Evolutionary conservation across 2,888 invertebrate species (phyloP), one percentile per base, ranked within the genome.

Genomic region (Polyommatus icarus): DNA sequence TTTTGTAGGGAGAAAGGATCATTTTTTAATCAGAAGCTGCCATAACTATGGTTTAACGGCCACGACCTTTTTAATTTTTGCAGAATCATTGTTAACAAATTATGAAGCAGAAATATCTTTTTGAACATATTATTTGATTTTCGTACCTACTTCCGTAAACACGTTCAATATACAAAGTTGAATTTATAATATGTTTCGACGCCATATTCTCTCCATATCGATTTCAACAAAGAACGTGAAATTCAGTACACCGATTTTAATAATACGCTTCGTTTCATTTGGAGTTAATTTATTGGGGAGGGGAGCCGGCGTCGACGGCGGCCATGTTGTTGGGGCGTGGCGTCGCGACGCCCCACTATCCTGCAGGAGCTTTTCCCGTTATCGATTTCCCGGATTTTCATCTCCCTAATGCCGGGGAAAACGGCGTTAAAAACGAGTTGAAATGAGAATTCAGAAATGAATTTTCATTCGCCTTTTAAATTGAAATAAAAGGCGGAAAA

Each of bases 351-450:
- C 86, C 86, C 86, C 84, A 90, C 91, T 90, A 90, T 90, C 85
- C 86, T 78, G 79, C 79, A 79, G 80, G 80, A 82, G 87, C 85
- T 89, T 89, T 89, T 90, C 85, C 87, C 86, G 80, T 80, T 91
- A 92, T 92, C 84, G 92, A 92, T 92, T 90, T 86, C 82, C 84
- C 84, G 87, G 86, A 83, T 82, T 79, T 87, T 88, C 87, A 86
- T 86, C 83, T 86, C 83, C 81, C 84, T 80, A 32, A 75, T 50
- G 24, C 4, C 32, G n/a, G 10, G 50, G 46, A 73, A 73, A 73
- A 73, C 46, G 15, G 32, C 12, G 18, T 29, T 12, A 67, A 0
- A 29, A 32, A 12, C 10, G 24, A 61, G 3, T 61, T 61, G 3
- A 10, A 20, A n/a, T 59, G 12, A 7, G n/a, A 18, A 59, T 59